A percentile compares a stretch with the other conserved stretches of the same genome.
phyloP scores from a whole-genome alignment of 2,113 vertebrate genomes.

The Upupa epops region DNA sequence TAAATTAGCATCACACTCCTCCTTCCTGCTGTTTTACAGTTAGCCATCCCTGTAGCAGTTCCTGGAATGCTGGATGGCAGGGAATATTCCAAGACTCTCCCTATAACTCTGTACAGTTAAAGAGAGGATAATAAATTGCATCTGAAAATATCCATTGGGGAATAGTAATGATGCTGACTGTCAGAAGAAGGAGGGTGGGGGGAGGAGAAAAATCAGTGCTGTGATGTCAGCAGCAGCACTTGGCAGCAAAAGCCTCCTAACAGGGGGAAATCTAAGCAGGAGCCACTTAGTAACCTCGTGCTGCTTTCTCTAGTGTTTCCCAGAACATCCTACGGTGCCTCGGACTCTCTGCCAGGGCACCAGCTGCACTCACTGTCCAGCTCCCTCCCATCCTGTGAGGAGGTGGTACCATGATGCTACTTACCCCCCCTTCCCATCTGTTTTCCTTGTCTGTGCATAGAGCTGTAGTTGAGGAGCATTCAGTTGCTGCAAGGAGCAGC shows the following conservation, averaged over 20 bases:
- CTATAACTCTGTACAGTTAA: background rate
- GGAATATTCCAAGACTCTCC: background rate
- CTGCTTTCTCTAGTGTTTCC: slow-evolving; percentile 11
- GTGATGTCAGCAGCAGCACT: background rate
- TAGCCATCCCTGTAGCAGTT: background rate
- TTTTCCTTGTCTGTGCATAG: background rate
- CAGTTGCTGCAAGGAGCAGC: background rate
- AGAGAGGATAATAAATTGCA: background rate
- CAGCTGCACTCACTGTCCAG: background rate
- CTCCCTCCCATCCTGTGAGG: background rate
- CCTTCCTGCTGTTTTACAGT: background rate
- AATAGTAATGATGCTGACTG: background rate
- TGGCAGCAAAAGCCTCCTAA: background rate
- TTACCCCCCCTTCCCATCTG: background rate
- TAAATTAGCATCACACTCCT: background rate
- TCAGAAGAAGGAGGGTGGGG: background rate
- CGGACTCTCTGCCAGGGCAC: slow-evolving; percentile 10
- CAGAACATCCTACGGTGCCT: background rate
- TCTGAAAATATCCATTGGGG: background rate
- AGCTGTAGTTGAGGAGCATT: background rate
- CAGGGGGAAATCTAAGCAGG: background rate
- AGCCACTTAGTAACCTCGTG: background rate
- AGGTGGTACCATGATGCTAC: background rate
- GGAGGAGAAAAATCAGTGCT: background rate
- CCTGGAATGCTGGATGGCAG: background rate